Evolutionary conservation across 2,113 vertebrate genomes (phyloP).

Genomic region (Addax nasomaculatus): DNA sequence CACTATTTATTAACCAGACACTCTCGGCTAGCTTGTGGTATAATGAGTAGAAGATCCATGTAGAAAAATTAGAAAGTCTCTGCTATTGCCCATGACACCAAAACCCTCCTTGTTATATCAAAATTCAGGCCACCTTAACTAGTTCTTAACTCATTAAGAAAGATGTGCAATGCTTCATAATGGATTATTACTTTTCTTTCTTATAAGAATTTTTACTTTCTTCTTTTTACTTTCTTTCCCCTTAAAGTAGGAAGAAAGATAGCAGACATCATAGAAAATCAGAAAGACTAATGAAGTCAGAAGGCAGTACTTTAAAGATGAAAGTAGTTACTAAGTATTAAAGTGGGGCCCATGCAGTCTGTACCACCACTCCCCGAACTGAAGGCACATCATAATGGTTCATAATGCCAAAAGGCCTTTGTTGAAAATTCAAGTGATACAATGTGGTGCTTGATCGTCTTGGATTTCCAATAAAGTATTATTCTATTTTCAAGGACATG

Average conservation of each 20-base stretch:
- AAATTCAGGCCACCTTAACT: neutral
- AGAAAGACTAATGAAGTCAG: constrained; percentile 37
- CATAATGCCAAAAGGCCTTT: neutral
- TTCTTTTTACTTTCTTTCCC: neutral
- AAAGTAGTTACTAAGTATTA: neutral
- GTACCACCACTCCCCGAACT: neutral
- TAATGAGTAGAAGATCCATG: neutral
- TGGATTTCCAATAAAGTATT: neutral
- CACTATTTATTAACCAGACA: neutral
- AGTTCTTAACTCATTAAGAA: neutral
- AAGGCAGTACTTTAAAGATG: constrained; percentile 21
- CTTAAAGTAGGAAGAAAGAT: neutral
- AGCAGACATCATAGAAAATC: neutral
- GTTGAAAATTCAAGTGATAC: neutral
- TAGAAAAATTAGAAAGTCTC: neutral
- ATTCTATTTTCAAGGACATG: neutral
- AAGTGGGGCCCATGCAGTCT: neutral
- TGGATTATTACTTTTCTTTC: neutral
- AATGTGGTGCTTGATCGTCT: neutral
- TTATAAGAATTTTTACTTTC: neutral
- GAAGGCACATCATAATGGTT: neutral
- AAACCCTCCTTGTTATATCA: neutral
- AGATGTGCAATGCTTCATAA: neutral
- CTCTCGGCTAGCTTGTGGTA: neutral
- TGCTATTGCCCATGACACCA: neutral